Evolutionary conservation across 2,888 invertebrate genomes (phyloP), one percentile per base, ranked within the genome.

Genomic region (Scaptomyza polygonia): DNA sequence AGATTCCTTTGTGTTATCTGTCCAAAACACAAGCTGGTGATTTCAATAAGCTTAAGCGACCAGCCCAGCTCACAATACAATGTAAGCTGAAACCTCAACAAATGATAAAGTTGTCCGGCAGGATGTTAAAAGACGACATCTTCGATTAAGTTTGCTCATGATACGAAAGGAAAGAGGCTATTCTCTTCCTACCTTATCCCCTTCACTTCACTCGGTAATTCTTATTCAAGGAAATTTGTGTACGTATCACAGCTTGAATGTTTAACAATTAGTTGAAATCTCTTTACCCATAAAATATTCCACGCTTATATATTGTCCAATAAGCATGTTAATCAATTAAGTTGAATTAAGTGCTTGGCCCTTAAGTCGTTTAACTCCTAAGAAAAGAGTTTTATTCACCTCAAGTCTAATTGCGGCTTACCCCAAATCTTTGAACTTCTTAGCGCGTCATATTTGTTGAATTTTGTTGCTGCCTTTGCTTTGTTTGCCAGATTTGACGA

Each of bases 221-320:
- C 47, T 40, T 43, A 16, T 45, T 57, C 55, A 68, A 77, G 74
- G 65, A 73, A 64, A 59, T 43, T 62, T 54, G 67, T 55, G 32
- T 30, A 72, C 58, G 67, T 65, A 57, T 63, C 54, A 62, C 62
- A 77, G 70, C 69, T 77, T 74, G 74, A 76, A 53, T 64, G 58
- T 56, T 54, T 51, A 51, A 44, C 66, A 78, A 71, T 76, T 74
- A 66, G 63, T 47, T 59, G 59, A 14, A 43, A 57, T 36, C 48
- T 73, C 53, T 63, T 65, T 51, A 42, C 14, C 49, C 45, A n/a
- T 59, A 53, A 64, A 25, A n/a, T 9, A 3, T 30, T 18, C 43
- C 56, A 5, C 21, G 18, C 29, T 57, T 30, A 29, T 66, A 42
- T 36, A 18, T 25, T 7, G 16, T 12, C 16, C 12, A 8, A 25